Evolutionary conservation across 2,797 vertebrate genomes (phyloP), one percentile per base, ranked within the genome.

Genomic region (Microchirus variegatus): DNA sequence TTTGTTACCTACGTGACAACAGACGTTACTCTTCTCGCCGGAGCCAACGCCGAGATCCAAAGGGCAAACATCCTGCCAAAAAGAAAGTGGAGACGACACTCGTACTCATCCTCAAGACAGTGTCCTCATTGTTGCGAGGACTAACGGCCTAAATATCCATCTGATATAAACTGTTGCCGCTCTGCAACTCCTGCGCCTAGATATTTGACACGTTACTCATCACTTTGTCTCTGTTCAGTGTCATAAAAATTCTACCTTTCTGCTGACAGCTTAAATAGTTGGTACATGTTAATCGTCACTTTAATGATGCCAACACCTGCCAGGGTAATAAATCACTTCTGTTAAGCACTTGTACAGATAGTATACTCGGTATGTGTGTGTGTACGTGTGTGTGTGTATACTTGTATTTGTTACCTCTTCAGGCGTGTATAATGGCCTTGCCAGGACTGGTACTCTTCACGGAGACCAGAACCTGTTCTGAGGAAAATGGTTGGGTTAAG

Each of bases 321-420:
- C 79, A 77, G 57, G 57, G 57, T 36, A 53, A 80, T 81, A 81
- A 75, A 75, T 81, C 70, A 66, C 47, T 56, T 62, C 35, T 36
- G 79, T 83, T 84, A 81, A 83, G 71, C 70, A 64, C 65, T 63
- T 66, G 65, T 38, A 61, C 58, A 60, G 47, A 50, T 17, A 36
- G 71, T 70, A 63, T 52, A 63, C 44, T 16, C 8, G 9, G 47
- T 70, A 53, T 59, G 16, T 43, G 52, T 36, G 60, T 18, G 12
- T 12, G 43, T 31, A 1, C 7, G 7, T 31, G 7, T 5, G 2
- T 31, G 26, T 31, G 4, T 31, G 2, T 31, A 1, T 31, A 31
- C 2, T 5, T 7, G 5, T 31, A 3, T 31, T 31, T 31, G 4
- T 3, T 3, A 31, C 31, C 7, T 31, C 31, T 31, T 31, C 1